Evolutionary conservation across 1,140 invertebrate genomes (phyloP).

Genomic region (Cardiocondyla obscurior): DNA sequence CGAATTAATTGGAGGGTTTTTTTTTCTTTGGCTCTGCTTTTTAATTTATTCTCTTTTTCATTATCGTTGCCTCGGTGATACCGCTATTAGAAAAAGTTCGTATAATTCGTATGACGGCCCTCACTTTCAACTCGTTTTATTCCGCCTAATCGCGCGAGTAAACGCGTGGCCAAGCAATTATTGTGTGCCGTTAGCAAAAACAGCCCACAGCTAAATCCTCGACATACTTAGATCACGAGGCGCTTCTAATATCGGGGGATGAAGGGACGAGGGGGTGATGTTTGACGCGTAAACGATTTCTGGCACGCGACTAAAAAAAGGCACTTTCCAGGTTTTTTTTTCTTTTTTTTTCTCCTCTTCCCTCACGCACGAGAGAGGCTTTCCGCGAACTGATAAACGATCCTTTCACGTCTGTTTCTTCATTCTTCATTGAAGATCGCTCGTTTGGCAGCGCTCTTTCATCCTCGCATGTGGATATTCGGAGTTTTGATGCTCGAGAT

Average conservation of each 20-base stretch:
- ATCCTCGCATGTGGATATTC: neutral
- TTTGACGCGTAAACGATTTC: conserved; percentile 6
- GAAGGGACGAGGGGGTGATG: neutral
- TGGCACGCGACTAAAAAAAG: neutral
- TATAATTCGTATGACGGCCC: conserved; percentile 65
- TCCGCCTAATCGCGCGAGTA: conserved; percentile 50
- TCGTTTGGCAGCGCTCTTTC: neutral
- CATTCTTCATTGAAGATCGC: neutral
- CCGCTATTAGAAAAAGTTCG: conserved; percentile 36
- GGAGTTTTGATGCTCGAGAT: neutral
- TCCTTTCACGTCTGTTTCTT: neutral
- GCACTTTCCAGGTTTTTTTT: neutral
- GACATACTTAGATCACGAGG: conserved; percentile 63
- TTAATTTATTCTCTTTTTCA: conserved; percentile 49
- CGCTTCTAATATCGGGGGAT: conserved; percentile 15
- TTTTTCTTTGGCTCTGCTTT: neutral
- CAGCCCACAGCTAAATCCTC: conserved; percentile 65
- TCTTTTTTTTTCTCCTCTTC: neutral
- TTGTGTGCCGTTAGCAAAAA: conserved; percentile 68
- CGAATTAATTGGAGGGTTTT: neutral
- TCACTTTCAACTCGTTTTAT: conserved; percentile 65
- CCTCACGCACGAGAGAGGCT: neutral
- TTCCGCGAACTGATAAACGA: neutral
- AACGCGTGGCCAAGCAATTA: conserved; percentile 68
- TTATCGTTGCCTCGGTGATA: neutral